Base-by-base conservation (phyloP, 2,888 invertebrate genomes). In the Cotesia congregata region DNA sequence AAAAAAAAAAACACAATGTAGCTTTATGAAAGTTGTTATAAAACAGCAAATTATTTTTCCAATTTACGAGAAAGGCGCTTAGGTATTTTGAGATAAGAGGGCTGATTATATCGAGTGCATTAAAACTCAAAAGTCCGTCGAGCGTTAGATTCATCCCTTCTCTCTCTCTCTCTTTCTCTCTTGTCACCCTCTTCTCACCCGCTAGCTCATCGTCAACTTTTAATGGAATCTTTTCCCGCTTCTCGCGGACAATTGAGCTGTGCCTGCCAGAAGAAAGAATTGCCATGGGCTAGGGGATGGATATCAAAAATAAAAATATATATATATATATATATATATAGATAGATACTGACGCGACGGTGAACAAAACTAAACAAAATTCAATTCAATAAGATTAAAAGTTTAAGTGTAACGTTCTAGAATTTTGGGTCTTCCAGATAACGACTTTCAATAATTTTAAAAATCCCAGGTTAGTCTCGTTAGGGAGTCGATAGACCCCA, bases 41-140 rank as follows among this genome's bases (percentile, higher is more conserved):
- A 83, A 82, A 81, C 82, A 80, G 80, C 82, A 82, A 85, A 85
- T 85, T 85, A 86, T 86, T 85, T 85, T 85, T 83, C 82, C 84
- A 85, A 86, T 86, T 85, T 86, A 84, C 81, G 83, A 81, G 81
- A 80, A 80, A 82, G 79, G 77, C 78, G 80, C 78, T 82, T 78
- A 80, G 50, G 79, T 83, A 85, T 84, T 85, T 85, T 81, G 84
- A 82, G 84, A 85, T 84, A 85, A 86, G 83, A 83, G 84, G 83
- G 81, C 85, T 83, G 85, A 85, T 86, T 86, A 86, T 84, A 83
- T 83, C 84, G 82, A 83, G 83, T 83, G 83, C 85, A 86, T 86
- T 86, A 85, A 86, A 86, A 85, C 84, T 86, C 85, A 81, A 83
- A 83, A 84, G 83, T 83, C 83, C 81, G 82, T 81, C 80, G 74